Evolutionary conservation across 1,140 invertebrate species (phyloP), one percentile per base, ranked within the genome.

Genomic region (Papilio polyxenes): DNA sequence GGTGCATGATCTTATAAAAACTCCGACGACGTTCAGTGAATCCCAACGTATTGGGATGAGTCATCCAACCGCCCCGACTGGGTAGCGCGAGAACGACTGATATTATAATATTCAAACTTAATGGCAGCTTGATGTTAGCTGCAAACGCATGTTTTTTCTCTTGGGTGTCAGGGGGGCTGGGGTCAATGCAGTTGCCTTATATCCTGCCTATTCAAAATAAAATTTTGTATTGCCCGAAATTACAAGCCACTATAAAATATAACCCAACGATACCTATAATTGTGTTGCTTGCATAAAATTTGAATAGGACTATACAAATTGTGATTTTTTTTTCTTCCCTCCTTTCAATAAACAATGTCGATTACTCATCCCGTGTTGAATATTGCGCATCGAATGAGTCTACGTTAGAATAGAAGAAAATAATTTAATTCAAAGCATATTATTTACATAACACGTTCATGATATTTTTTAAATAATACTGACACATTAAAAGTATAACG

Each of bases 1-100:
- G 78, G 31, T 80, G 78, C 78, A 59, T 80, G 78, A 23, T 69
- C 59, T 80, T 80, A 69, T 69, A 80, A 80, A 76, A 77, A 80
- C 40, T 49, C 59, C 78, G 69, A 69, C 78, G 69, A 69, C 44
- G 78, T 49, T 69, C 56, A 69, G 78, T 80, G 78, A 80, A 80
- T 80, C 78, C 78, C 59, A 80, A 69, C 56, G 78, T 44, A 23
- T 40, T 31, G 65, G 11, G 75, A 51, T 79, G 76, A 59, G 49
- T 77, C 75, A 77, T 56, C 11, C 51, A 77, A 77, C 49, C 20
- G 51, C 75, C 75, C 75, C 6, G 20, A 49, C 10, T 8, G 75
- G 23, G 11, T 15, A 72, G 0, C 11, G 20, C 62, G 31, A 72
- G 65, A 72, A 37, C 11, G 15, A 8, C 31, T 20, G 17, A 9